These are phyloP conservation scores for Oxystoma pomonae DNA, from an alignment of 2,888 invertebrate genomes.

Conservation along the genomic window DNA sequence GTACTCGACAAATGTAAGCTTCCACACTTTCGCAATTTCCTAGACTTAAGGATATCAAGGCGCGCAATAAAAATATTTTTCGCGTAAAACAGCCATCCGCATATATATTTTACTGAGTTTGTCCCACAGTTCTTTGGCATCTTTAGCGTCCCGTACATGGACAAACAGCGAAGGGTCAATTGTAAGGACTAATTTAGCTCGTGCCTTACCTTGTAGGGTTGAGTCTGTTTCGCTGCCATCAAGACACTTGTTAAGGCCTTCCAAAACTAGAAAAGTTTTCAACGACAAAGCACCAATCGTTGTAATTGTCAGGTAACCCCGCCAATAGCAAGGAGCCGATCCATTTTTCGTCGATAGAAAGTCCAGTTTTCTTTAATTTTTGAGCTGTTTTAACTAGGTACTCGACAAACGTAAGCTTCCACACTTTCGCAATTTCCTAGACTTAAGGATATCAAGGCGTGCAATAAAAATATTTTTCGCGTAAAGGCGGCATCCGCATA, in stretches of 20 bases:
- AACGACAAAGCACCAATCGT: no score
- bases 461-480: constrained; percentile 26
- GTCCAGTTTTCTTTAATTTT: constrained; percentile 19
- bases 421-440: constrained; percentile 19
- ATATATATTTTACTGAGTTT: constrained; percentile 24
- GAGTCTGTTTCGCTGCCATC: neutral
- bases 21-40: constrained; percentile 22
- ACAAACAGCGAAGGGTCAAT: constrained; percentile 2
- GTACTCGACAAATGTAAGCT: constrained; percentile 23
- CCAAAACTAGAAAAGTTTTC: no score
- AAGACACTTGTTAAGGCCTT: constrained; percentile 3
- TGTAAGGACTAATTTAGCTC: constrained; percentile 3
- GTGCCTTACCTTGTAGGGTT: neutral
- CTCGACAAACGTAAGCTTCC: constrained; percentile 23
- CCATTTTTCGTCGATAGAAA: no score
- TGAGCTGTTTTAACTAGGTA: constrained; percentile 23
- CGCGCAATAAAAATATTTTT: constrained; percentile 26
- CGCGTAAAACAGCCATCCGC: constrained; percentile 28
- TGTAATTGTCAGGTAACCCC: no score
- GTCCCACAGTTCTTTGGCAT: neutral
- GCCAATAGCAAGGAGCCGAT: no score
- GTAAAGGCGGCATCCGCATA: constrained; percentile 30
- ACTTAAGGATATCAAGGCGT: constrained; percentile 19
- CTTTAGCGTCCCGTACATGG: neutral
- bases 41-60: constrained; percentile 18